Evolutionary conservation across 2,888 invertebrate genomes (phyloP).

Genomic region (Agrotis exclamationis): DNA sequence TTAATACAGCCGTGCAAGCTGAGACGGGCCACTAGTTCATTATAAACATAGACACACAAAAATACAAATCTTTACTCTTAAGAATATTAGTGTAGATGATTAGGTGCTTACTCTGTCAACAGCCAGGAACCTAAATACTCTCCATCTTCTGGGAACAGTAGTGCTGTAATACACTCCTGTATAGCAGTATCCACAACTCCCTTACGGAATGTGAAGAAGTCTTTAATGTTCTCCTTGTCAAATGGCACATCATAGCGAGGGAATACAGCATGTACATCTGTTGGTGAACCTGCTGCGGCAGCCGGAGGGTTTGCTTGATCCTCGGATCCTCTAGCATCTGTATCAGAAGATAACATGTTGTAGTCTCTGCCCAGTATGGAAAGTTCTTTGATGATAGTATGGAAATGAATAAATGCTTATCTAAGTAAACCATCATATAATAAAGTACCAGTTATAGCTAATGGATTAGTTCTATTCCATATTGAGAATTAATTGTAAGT

Average conservation of each 20-base stretch:
- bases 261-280: conserved; percentile 79
- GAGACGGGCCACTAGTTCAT: no score
- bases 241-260: conserved; percentile 87
- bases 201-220: conserved; percentile 94
- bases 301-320: conserved; percentile 72
- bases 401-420: conserved; percentile 1
- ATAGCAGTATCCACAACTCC: conserved; percentile 94
- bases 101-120: conserved; percentile 93
- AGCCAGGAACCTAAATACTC: conserved; percentile 94
- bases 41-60: no score
- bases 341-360: conserved; percentile 26
- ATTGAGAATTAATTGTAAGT: not conserved
- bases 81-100: no score
- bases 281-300: conserved; percentile 75
- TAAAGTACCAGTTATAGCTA: conserved; percentile 3
- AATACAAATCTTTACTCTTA: no score
- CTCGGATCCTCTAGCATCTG: conserved; percentile 81
- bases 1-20: no score
- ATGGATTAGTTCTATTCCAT: conserved; percentile 29
- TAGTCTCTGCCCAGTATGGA: not conserved
- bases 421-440: conserved; percentile 1
- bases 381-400: conserved; percentile 23
- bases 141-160: conserved; percentile 93
- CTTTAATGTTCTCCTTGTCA: conserved; percentile 91
- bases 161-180: conserved; percentile 92